phyloP scores from a whole-genome alignment of 2,113 vertebrate species.

The Mus spicilegus region DNA sequence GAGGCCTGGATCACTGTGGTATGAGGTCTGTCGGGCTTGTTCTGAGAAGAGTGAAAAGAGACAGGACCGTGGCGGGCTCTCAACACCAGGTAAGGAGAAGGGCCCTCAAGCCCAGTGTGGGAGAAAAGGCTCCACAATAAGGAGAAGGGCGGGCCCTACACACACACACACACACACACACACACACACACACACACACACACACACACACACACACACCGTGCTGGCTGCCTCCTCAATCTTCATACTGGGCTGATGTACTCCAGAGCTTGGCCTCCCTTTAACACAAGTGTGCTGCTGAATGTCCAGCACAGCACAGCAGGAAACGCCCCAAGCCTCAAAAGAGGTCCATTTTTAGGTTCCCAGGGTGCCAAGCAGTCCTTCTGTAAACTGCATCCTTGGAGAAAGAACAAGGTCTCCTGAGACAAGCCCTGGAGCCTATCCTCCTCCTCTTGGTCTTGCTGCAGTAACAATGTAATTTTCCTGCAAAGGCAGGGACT shows the following conservation, averaged over 20 bases:
- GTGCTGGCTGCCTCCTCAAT: background rate
- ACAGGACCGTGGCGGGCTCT: background rate
- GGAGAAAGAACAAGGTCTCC: background rate
- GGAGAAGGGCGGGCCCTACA: accelerated
- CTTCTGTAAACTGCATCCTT: background rate
- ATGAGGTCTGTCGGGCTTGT: accelerated
- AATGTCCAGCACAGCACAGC: background rate
- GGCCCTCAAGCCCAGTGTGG: background rate
- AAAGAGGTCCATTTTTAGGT: background rate
- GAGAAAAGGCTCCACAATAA: background rate
- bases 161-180: background rate
- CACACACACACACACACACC: background rate
- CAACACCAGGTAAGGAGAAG: background rate
- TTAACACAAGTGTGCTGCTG: accelerated
- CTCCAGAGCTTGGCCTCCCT: background rate
- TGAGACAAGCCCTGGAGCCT: background rate
- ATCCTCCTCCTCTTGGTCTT: background rate
- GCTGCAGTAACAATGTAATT: background rate
- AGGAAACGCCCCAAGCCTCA: background rate
- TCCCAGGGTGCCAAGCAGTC: background rate
- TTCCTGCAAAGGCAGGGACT: background rate
- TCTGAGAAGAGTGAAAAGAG: background rate
- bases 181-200: too few relatives aligned
- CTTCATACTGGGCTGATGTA: background rate
- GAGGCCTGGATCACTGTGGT: accelerated